These are phyloP conservation scores for Calonectris borealis DNA, from an alignment of 2,113 vertebrate genomes.

Conservation along the genomic window DNA sequence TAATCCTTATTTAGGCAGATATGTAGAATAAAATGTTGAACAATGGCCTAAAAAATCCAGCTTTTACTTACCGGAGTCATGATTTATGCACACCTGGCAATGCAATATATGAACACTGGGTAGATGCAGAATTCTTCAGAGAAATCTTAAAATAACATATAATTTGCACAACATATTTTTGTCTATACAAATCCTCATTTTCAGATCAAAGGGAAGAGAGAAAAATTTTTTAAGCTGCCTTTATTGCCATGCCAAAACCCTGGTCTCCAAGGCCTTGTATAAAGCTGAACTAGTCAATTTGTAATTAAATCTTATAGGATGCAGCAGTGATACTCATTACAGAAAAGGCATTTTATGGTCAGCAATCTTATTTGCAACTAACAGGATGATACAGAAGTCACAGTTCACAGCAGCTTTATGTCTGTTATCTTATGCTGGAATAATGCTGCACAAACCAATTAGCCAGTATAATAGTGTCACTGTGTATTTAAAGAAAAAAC, in stretches of 20 bases:
- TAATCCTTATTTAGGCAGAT: not conserved
- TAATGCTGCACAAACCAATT: not conserved
- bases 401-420: not conserved
- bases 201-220: not conserved
- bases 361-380: not conserved
- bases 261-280: not conserved
- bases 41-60: not conserved
- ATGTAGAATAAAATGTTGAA: not conserved
- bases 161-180: not conserved
- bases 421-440: conserved; percentile 4
- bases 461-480: not conserved
- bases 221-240: not conserved
- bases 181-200: not conserved
- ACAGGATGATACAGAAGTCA: not conserved
- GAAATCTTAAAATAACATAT: not conserved
- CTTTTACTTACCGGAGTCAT: not conserved
- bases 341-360: not conserved
- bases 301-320: conserved; percentile 8
- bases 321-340: not conserved
- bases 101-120: not conserved
- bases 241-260: not conserved
- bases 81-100: not conserved
- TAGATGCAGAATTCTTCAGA: not conserved
- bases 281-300: not conserved
- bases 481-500: not conserved